These are phyloP conservation scores for Callimorpha dominula DNA, from an alignment of 2,888 invertebrate genomes.

Conservation along the genomic window DNA sequence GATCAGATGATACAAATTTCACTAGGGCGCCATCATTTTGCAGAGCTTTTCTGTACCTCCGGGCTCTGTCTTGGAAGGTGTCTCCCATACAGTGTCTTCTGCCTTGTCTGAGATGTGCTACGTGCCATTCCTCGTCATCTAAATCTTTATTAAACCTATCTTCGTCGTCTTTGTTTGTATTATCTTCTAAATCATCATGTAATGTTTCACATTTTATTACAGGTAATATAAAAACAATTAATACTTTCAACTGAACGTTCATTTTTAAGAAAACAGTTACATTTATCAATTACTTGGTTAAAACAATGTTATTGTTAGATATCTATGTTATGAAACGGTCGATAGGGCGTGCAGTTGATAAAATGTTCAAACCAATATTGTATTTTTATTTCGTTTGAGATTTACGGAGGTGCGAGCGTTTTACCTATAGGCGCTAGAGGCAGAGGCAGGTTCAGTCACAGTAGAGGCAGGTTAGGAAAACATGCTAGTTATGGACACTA, in stretches of 20 bases:
- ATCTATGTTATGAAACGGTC: conserved; percentile 44
- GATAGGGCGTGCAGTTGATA: conserved; percentile 27
- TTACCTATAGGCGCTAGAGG: background rate
- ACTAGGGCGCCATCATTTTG: conserved; percentile 63
- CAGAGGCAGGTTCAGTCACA: background rate
- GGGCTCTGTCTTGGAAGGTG: conserved; percentile 59
- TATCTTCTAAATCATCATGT: conserved; percentile 25
- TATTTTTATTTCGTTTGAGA: background rate
- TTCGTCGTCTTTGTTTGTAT: conserved; percentile 20
- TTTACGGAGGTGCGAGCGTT: background rate
- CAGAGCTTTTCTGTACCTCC: conserved; percentile 60
- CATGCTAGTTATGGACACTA: too few relatives aligned
- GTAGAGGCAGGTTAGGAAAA: background rate
- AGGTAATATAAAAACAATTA: conserved; percentile 20
- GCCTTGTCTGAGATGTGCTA: conserved; percentile 61
- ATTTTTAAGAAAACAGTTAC: conserved; percentile 33
- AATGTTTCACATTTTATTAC: conserved; percentile 16
- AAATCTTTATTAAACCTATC: conserved; percentile 60
- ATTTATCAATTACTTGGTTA: conserved; percentile 25
- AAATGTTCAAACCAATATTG: background rate
- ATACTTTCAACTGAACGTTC: conserved; percentile 21
- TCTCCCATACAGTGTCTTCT: conserved; percentile 57
- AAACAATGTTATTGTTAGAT: conserved; percentile 42
- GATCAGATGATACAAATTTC: conserved; percentile 64
- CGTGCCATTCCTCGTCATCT: conserved; percentile 65